A percentile compares a stretch with the other conserved stretches of the same genome.
Evolutionary conservation across 2,888 invertebrate genomes (phyloP).

Genomic region (Cecidostiba fungosa): DNA sequence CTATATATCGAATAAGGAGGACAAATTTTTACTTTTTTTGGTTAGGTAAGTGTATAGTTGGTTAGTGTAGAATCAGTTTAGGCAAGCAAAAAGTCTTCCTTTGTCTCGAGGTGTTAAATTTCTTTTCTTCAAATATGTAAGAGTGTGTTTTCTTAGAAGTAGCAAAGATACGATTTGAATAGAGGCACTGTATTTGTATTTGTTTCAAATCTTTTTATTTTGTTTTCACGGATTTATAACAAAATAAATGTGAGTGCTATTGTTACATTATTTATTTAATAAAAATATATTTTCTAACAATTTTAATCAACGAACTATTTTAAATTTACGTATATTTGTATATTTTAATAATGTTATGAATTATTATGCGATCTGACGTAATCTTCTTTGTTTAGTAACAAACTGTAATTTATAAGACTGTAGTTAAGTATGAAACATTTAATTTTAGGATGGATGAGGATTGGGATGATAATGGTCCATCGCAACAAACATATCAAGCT

Average conservation of each 20-base stretch:
- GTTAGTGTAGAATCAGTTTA: not conserved
- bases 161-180: not conserved
- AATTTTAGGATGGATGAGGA: conserved; percentile 52
- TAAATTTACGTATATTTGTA: too few species aligned
- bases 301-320: too few species aligned
- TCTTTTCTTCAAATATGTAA: not conserved
- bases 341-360: too few species aligned
- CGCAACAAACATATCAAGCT: not conserved
- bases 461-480: conserved; percentile 49
- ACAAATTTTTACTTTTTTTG: not conserved
- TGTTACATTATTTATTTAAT: too few species aligned
- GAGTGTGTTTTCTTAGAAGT: not conserved
- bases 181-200: not conserved
- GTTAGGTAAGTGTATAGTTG: not conserved
- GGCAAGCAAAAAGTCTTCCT: not conserved
- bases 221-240: not conserved
- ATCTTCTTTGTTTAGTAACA: too few species aligned
- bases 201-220: not conserved
- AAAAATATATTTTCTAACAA: not conserved
- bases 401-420: not conserved
- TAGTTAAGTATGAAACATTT: not conserved
- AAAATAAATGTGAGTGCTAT: too few species aligned
- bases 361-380: not conserved
- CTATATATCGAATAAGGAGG: not conserved
- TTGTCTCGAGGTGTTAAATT: not conserved